phyloP scores from a whole-genome alignment of 53 echinoderm and acorn worm species.

The Echinarachnius parma region DNA sequence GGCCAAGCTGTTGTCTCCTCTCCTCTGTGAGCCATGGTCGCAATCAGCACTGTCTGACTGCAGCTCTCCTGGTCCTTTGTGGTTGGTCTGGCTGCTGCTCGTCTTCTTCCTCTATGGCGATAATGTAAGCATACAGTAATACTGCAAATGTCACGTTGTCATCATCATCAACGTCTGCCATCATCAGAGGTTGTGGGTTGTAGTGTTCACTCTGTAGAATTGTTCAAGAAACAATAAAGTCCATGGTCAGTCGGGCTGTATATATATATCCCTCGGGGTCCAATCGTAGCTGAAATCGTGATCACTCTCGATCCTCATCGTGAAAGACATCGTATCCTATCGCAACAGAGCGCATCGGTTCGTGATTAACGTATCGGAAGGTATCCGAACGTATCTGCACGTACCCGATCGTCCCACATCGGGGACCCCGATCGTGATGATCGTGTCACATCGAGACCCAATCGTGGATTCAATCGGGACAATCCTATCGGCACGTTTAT shows the following conservation, averaged over 20 bases:
- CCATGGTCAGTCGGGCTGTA: slow-evolving; percentile 12
- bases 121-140: too few species aligned
- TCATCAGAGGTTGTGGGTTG: slow-evolving; percentile 3
- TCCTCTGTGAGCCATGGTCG: too few species aligned
- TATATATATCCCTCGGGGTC: neutral
- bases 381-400: slow-evolving; percentile 17
- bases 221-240: neutral
- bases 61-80: too few species aligned
- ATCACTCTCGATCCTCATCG: slow-evolving; percentile 6
- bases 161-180: neutral
- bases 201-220: neutral
- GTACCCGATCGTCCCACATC: slow-evolving; percentile 4
- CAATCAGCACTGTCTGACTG: too few species aligned
- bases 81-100: too few species aligned
- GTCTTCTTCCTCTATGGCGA: too few species aligned
- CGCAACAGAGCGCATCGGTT: neutral
- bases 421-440: slow-evolving; percentile 12
- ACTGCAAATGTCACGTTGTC: too few species aligned
- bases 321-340: slow-evolving; percentile 7
- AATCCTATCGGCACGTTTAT: slow-evolving; percentile 15
- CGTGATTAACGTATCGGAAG: slow-evolving; percentile 16
- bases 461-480: slow-evolving; percentile 6
- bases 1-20: too few species aligned
- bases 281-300: slow-evolving; percentile 21
- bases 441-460: slow-evolving; percentile 4